Conservation (phyloP, 2,888 invertebrate genomes). For the Psococerastis gibbosa region DNA sequence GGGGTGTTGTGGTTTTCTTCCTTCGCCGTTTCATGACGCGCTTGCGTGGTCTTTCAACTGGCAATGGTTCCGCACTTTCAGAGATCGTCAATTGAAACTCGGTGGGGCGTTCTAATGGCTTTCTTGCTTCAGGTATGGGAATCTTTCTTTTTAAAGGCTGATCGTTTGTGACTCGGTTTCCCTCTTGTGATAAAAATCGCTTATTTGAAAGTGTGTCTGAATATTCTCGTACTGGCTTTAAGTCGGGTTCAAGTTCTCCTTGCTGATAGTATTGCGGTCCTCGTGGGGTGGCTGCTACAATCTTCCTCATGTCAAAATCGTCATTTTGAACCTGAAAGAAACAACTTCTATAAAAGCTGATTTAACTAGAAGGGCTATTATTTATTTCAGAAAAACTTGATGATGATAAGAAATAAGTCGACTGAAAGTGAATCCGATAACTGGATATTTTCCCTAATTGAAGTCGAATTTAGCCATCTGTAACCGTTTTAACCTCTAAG, state of each 20-base stretch:
- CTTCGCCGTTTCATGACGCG: neutral
- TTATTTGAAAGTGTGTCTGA: neutral
- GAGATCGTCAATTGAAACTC: neutral
- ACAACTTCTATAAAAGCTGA: too few species aligned
- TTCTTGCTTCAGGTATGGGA: neutral
- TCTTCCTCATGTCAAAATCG: neutral
- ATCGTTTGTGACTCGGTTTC: neutral
- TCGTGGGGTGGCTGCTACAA: neutral
- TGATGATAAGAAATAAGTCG: too few species aligned
- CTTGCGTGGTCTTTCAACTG: neutral
- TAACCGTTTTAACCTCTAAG: too few species aligned
- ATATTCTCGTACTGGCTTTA: neutral
- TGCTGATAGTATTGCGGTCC: neutral
- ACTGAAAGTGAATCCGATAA: too few species aligned
- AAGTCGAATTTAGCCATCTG: too few species aligned
- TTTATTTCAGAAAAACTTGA: too few species aligned
- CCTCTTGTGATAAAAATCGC: neutral
- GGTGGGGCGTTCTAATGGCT: neutral
- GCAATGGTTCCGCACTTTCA: neutral
- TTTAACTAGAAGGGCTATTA: too few species aligned
- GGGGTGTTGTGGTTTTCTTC: slow-evolving; percentile 20
- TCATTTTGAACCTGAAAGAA: neutral
- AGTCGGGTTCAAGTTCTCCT: neutral
- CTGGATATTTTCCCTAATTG: too few species aligned
- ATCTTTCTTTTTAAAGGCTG: neutral